Evolutionary conservation across 2,888 invertebrate genomes (phyloP).

Genomic region (Subacronicta megacephala): DNA sequence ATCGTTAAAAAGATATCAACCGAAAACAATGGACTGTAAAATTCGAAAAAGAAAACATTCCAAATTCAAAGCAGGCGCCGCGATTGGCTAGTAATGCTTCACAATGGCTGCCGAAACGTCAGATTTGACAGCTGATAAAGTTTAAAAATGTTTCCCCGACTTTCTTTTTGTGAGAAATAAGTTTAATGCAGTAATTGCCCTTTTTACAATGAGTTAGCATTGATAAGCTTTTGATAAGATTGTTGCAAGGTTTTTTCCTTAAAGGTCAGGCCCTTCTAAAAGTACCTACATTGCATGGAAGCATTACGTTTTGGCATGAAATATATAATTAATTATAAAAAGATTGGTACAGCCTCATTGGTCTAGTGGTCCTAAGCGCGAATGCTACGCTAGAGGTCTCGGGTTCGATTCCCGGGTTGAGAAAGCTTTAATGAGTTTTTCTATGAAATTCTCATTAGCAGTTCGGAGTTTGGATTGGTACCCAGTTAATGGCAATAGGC

Average conservation of each 20-base stretch:
- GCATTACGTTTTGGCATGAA: constrained; percentile 7
- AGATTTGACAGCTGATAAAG: constrained; percentile 83
- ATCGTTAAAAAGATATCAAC: constrained; percentile 54
- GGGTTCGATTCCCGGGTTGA: too few species aligned
- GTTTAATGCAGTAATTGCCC: constrained; percentile 54
- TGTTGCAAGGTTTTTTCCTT: constrained; percentile 10
- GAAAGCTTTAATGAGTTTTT: too few species aligned
- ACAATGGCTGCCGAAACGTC: constrained; percentile 82
- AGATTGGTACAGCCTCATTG: too few species aligned
- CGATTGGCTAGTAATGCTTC: constrained; percentile 71
- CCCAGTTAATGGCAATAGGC: too few species aligned
- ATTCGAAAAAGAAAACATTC: constrained; percentile 77
- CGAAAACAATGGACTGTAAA: constrained; percentile 72
- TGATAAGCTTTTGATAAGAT: constrained; percentile 29
- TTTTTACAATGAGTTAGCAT: constrained; percentile 35
- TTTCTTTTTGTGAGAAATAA: constrained; percentile 57
- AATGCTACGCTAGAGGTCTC: too few species aligned
- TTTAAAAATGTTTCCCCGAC: constrained; percentile 54
- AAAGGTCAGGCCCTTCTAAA: constrained; percentile 33
- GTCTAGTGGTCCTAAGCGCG: too few species aligned
- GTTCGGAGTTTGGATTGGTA: too few species aligned
- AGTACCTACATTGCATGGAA: constrained; percentile 3
- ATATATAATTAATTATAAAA: too few species aligned
- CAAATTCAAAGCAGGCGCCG: constrained; percentile 75
- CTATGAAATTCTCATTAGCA: too few species aligned